Evolutionary conservation across 2,888 invertebrate species (phyloP), one percentile per base, ranked within the genome.

Genomic region (Saturnia pavonia): DNA sequence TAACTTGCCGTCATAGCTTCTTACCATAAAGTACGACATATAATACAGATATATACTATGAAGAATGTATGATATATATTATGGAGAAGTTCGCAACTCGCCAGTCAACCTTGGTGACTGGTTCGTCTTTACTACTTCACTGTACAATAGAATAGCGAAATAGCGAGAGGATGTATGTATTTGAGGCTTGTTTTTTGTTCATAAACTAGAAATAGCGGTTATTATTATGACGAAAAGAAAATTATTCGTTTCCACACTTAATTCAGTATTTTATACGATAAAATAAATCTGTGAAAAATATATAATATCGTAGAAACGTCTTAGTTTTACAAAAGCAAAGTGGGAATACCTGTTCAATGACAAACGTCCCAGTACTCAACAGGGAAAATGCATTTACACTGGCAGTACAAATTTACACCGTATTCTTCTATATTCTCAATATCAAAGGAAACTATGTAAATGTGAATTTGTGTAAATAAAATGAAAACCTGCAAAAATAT

Each of bases 301-400:
- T 65, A 65, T 40, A 63, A 65, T 65, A 65, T 65, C 40, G 22
- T 65, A 65, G 65, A 19, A 65, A 65, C 65, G 9, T 40, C 40
- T 65, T 65, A 19, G 45, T 69, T 69, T 69, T 66, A 70, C 67
- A 67, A 70, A 48, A 63, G 67, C 45, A 51, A 63, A 70, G 70
- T 63, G 68, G 40, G 68, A 70, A 70, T 70, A 70, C 68, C 68
- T 70, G 70, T 70, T 48, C 68, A 70, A 45, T 70, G 70, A 70
- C 68, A 70, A 68, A 51, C 68, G 57, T 60, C 67, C 63, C 67
- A 57, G 70, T 48, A 57, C 57, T 67, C 48, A 70, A 70, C 70
- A 70, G 40, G 45, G 70, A 68, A 70, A 70, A 70, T 70, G 70
- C 70, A 70, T 70, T 70, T 70, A 70, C 68, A 48, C 48, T 70